These are phyloP conservation scores for Coptotermes formosanus DNA, from an alignment of 1,140 invertebrate genomes.

Conservation along the genomic window DNA sequence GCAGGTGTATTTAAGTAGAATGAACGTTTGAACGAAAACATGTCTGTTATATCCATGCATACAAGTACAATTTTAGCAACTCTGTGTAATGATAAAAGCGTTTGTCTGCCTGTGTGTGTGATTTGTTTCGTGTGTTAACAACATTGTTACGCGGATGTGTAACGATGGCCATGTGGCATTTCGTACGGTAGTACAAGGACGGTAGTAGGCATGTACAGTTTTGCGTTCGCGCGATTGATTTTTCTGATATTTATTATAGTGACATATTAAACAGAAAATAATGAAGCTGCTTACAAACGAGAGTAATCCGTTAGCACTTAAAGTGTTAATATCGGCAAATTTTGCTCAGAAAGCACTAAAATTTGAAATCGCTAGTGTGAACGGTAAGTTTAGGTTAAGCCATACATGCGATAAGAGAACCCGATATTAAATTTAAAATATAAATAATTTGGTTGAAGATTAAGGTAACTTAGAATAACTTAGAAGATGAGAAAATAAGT, in stretches of 20 bases:
- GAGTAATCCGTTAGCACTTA: conserved; percentile 37
- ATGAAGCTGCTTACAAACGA: conserved; percentile 38
- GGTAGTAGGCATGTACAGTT: not conserved
- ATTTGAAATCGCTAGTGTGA: conserved; percentile 29
- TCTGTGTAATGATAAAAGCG: no score
- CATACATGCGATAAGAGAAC: not conserved
- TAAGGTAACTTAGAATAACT: no score
- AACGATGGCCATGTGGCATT: not conserved
- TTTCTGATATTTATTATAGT: not conserved
- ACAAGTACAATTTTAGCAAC: no score
- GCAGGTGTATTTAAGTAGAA: no score
- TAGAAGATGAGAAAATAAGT: no score
- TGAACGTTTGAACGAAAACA: no score
- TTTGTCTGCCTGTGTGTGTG: no score
- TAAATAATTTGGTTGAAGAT: no score
- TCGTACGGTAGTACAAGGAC: not conserved
- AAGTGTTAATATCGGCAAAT: conserved; percentile 36
- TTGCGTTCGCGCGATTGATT: not conserved
- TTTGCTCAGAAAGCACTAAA: conserved; percentile 33
- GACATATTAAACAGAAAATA: not conserved
- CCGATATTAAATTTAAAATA: no score
- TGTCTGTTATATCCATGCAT: no score
- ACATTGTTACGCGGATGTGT: not conserved
- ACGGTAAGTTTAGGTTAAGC: conserved; percentile 36
- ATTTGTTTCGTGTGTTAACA: not conserved